phyloP scores from a whole-genome alignment of 2,113 vertebrate species.

The Ammodytes marinus region DNA sequence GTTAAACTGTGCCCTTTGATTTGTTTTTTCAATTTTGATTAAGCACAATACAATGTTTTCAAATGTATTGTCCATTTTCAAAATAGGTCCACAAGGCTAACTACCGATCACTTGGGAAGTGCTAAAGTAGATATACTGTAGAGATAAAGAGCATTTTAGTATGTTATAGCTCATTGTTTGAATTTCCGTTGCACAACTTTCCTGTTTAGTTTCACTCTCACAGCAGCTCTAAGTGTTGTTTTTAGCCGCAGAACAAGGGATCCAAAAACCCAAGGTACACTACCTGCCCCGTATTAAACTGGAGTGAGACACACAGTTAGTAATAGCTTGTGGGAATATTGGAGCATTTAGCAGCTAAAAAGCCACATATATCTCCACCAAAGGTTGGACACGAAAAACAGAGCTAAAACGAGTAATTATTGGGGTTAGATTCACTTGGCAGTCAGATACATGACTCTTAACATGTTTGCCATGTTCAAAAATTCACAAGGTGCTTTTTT shows the following conservation, averaged over 20 bases:
- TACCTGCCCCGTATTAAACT: background rate
- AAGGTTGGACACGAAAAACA: background rate
- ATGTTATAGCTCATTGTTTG: background rate
- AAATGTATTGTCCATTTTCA: background rate
- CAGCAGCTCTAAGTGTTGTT: background rate
- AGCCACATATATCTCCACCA: background rate
- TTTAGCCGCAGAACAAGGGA: background rate
- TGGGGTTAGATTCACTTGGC: background rate
- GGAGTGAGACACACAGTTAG: background rate
- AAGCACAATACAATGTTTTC: background rate
- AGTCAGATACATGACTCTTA: too few species aligned
- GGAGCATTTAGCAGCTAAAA: background rate
- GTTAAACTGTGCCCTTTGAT: background rate
- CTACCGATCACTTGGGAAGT: background rate
- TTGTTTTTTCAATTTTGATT: background rate
- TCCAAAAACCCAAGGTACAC: background rate
- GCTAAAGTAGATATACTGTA: background rate
- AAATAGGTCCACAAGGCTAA: background rate
- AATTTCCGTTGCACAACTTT: background rate
- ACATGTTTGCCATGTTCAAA: background rate
- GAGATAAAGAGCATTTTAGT: too few species aligned
- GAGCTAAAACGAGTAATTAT: background rate
- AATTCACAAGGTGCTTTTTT: background rate
- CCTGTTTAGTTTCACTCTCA: background rate
- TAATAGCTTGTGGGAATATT: background rate